These are phyloP conservation scores for Sesia bembeciformis DNA, from an alignment of 2,888 invertebrate genomes.

Conservation along the genomic window DNA sequence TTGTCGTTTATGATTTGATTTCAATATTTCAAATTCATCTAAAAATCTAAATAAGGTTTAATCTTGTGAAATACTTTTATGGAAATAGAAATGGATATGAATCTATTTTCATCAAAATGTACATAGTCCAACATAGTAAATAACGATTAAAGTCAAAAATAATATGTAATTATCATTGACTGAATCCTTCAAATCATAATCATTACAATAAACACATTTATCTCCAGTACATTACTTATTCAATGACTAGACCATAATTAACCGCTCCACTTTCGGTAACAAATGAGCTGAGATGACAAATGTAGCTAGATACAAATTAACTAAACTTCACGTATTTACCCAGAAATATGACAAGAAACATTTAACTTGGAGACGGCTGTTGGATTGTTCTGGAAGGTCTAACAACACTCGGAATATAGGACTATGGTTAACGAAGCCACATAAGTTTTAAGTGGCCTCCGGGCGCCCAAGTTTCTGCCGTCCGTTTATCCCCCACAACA, in stretches of 20 bases:
- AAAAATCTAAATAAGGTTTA: no score
- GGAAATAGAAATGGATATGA: no score
- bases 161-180: no score
- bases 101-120: no score
- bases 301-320: background rate
- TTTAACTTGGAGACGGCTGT: slow-evolving; percentile 23
- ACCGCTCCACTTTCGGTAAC: background rate
- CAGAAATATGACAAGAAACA: slow-evolving; percentile 24
- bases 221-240: background rate
- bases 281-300: background rate
- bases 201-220: no score
- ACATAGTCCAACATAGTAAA: no score
- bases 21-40: no score
- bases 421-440: slow-evolving; percentile 64
- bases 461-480: slow-evolving; percentile 46
- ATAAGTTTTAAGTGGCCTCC: slow-evolving; percentile 69
- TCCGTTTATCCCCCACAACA: slow-evolving; percentile 61
- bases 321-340: background rate
- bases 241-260: background rate
- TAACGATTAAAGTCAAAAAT: no score
- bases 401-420: slow-evolving; percentile 43
- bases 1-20: no score
- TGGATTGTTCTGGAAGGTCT: slow-evolving; percentile 36
- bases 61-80: no score
- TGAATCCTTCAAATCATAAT: no score